phyloP scores from a whole-genome alignment of 2,797 vertebrate genomes.

The Microcaecilia unicolor region DNA sequence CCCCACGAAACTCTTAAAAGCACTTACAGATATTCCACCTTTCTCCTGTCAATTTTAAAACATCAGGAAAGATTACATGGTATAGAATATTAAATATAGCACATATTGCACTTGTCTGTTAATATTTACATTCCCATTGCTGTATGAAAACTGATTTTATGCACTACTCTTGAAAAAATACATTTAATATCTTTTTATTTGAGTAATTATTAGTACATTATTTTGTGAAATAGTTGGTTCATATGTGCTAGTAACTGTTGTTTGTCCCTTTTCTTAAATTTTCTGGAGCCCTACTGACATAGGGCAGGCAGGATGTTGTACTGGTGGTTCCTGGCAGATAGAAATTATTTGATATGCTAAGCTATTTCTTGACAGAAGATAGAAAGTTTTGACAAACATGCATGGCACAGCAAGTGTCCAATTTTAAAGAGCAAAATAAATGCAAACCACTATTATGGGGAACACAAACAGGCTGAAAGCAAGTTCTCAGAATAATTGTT shows the following conservation, averaged over 20 bases:
- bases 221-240: too few species aligned
- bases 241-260: too few species aligned
- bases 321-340: slow-evolving; percentile 46
- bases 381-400: slow-evolving; percentile 70
- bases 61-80: background rate
- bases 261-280: slow-evolving; percentile 22
- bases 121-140: too few species aligned
- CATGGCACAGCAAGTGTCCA: slow-evolving; percentile 78
- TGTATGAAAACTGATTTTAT: too few species aligned
- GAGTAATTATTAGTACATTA: slow-evolving; percentile 1
- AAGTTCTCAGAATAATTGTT: slow-evolving; percentile 95
- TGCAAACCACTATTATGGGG: slow-evolving; percentile 82
- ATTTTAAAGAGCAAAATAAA: slow-evolving; percentile 95
- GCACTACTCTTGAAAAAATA: too few species aligned
- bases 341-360: slow-evolving; percentile 52
- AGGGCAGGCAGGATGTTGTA: slow-evolving; percentile 38
- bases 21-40: background rate
- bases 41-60: background rate
- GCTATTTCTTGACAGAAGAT: slow-evolving; percentile 78
- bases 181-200: background rate
- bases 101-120: too few species aligned
- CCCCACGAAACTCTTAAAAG: background rate
- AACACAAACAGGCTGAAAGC: slow-evolving; percentile 85
- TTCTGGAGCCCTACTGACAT: slow-evolving; percentile 35
- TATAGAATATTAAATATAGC: too few species aligned